A percentile compares a stretch with the other conserved stretches of the same genome.
These are phyloP conservation scores for Gymnoscopelus braueri DNA, from an alignment of 2,797 vertebrate genomes.

Conservation along the genomic window DNA sequence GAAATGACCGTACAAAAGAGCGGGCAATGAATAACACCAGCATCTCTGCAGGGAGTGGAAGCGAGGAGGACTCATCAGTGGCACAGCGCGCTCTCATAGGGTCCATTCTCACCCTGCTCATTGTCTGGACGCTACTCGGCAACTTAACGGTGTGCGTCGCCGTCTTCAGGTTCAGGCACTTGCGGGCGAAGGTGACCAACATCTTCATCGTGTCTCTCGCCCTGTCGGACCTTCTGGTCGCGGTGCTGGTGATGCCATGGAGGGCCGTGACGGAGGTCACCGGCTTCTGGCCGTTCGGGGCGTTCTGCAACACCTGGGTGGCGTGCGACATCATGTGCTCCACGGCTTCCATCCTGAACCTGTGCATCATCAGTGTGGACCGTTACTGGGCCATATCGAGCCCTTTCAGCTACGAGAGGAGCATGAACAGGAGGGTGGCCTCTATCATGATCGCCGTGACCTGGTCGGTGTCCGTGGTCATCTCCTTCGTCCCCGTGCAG, in stretches of 20 bases:
- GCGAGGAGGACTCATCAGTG: conserved; percentile 31
- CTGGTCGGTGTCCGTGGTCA: conserved; percentile 75
- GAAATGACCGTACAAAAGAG: conserved; percentile 18
- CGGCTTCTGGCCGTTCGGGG: conserved; percentile 76
- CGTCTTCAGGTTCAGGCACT: conserved; percentile 84
- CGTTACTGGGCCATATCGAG: conserved; percentile 85
- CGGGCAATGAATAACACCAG: conserved; percentile 63
- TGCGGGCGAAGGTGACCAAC: conserved; percentile 88
- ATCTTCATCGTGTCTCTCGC: conserved; percentile 91
- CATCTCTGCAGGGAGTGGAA: conserved; percentile 24
- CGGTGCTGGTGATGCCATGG: conserved; percentile 79
- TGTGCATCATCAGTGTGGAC: conserved; percentile 89
- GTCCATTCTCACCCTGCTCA: conserved; percentile 83
- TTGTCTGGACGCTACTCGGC: conserved; percentile 89
- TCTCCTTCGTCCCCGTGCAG: conserved; percentile 79
- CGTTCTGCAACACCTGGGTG: conserved; percentile 88
- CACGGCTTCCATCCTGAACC: conserved; percentile 87
- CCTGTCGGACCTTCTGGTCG: conserved; percentile 81
- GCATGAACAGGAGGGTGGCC: conserved; percentile 74
- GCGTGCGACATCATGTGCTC: conserved; percentile 91
- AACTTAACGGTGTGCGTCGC: conserved; percentile 89
- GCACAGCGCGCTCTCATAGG: conserved; percentile 72
- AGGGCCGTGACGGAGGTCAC: conserved; percentile 73
- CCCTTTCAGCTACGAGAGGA: conserved; percentile 76
- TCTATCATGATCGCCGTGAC: conserved; percentile 73